Conservation (phyloP, 2,888 invertebrate genomes). For the Nematopogon swammerdamellus region DNA sequence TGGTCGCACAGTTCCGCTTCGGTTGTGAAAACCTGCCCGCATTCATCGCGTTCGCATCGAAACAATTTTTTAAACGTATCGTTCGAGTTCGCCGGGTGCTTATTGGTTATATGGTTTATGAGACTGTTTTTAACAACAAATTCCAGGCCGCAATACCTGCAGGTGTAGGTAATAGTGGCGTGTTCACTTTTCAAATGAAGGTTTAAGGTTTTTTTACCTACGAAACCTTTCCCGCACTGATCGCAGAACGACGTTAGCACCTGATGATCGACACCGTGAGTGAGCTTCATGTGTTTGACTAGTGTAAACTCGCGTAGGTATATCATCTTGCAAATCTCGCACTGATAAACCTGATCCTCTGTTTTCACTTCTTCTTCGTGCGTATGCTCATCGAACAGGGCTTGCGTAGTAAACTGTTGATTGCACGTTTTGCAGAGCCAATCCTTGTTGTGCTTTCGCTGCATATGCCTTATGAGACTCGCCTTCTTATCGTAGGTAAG, state of each 20-base stretch:
- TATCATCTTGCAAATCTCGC: constrained; percentile 35
- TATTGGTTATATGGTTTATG: constrained; percentile 31
- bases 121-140: constrained; percentile 44
- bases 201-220: constrained; percentile 34
- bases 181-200: constrained; percentile 39
- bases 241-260: constrained; percentile 33
- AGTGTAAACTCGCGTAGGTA: constrained; percentile 36
- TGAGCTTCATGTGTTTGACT: constrained; percentile 36
- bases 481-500: constrained; percentile 46
- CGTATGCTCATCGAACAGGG: constrained; percentile 32
- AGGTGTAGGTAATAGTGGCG: constrained; percentile 38
- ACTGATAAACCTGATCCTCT: constrained; percentile 26
- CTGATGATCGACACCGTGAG: constrained; percentile 23
- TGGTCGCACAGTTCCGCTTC: constrained; percentile 40
- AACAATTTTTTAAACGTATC: no score
- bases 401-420: constrained; percentile 33
- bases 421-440: constrained; percentile 36
- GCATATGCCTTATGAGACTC: constrained; percentile 39
- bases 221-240: constrained; percentile 37
- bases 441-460: constrained; percentile 37
- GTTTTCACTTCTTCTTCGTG: constrained; percentile 20
- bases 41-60: no score
- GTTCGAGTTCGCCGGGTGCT: no score
- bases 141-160: constrained; percentile 30
- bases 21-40: no score